phyloP scores from a whole-genome alignment of 2,113 vertebrate genomes.

The Chlamydotis undulata region DNA sequence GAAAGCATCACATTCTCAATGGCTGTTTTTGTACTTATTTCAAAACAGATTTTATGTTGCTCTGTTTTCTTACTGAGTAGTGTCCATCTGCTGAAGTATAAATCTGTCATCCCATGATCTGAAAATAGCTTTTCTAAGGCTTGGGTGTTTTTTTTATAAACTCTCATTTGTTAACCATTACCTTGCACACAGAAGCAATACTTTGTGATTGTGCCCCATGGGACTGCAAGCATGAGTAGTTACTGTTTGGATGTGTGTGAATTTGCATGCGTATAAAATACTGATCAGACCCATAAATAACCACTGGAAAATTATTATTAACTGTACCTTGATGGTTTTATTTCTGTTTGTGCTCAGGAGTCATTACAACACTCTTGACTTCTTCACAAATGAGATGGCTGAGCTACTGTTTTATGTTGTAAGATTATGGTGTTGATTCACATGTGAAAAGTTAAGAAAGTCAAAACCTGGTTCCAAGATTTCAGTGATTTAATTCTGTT shows the following conservation, averaged over 20 bases:
- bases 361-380: background rate
- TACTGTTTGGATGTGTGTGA: background rate
- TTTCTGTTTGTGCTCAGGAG: background rate
- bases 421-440: background rate
- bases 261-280: background rate
- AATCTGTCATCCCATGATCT: background rate
- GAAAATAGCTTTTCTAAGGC: slow-evolving; percentile 22
- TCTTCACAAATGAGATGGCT: background rate
- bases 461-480: background rate
- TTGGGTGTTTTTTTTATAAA: background rate
- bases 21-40: slow-evolving; percentile 22
- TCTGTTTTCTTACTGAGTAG: background rate
- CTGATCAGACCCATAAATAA: background rate
- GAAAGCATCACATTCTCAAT: background rate
- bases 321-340: background rate
- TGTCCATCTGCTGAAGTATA: background rate
- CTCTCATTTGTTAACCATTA: slow-evolving; percentile 26
- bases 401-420: background rate
- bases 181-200: background rate
- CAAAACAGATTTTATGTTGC: background rate
- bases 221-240: background rate
- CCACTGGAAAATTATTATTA: background rate
- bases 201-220: background rate
- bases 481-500: background rate
- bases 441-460: background rate